phyloP scores from a whole-genome alignment of 2,888 invertebrate genomes.

The Atrina japonica region DNA sequence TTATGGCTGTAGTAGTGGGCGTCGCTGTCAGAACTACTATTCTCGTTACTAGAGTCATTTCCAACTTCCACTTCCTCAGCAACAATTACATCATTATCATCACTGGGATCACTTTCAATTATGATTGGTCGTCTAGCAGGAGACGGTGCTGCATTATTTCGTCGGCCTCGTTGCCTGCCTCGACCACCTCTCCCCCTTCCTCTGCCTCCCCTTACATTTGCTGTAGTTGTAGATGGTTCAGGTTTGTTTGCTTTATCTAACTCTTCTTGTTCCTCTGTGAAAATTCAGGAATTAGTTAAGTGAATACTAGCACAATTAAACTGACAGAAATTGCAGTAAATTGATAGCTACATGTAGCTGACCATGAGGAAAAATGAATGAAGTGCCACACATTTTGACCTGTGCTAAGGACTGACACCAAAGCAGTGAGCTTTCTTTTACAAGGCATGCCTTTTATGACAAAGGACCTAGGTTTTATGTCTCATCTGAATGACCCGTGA shows the following conservation, averaged over 20 bases:
- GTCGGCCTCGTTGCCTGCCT: constrained; percentile 31
- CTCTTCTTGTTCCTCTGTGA: constrained; percentile 19
- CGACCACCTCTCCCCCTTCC: constrained; percentile 51
- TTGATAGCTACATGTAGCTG: too few relatives aligned
- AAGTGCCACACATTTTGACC: too few relatives aligned
- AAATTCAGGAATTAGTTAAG: neutral
- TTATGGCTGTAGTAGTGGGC: constrained; percentile 20
- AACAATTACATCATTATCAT: constrained; percentile 33
- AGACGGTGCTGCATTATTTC: constrained; percentile 5
- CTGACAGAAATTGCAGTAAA: neutral
- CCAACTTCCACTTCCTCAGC: constrained; percentile 25
- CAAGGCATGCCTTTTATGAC: too few relatives aligned
- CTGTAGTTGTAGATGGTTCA: constrained; percentile 24
- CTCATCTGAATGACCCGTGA: too few relatives aligned
- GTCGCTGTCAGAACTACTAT: constrained; percentile 23
- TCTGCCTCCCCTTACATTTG: constrained; percentile 42
- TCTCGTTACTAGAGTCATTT: constrained; percentile 30
- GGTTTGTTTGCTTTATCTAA: constrained; percentile 42
- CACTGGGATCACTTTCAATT: constrained; percentile 44
- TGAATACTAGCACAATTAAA: neutral
- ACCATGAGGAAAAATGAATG: too few relatives aligned
- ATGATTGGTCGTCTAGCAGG: constrained; percentile 33
- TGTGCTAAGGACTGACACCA: too few relatives aligned
- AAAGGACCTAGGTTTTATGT: too few relatives aligned
- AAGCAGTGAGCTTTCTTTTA: too few relatives aligned